phyloP scores from a whole-genome alignment of 1,140 invertebrate species.

The Microplitis demolitor region DNA sequence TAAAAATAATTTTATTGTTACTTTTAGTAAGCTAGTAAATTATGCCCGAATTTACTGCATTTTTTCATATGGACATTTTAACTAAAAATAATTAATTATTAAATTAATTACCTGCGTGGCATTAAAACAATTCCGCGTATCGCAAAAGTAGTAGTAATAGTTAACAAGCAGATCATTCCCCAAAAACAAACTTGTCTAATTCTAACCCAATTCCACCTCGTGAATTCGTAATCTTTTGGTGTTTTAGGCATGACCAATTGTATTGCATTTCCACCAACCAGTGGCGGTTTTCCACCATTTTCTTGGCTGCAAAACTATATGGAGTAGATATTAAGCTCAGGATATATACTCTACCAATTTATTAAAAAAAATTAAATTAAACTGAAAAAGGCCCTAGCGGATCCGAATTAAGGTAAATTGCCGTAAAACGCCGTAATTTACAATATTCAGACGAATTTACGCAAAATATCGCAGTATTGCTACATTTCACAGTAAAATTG shows the following conservation, averaged over 20 bases:
- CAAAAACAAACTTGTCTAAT: constrained; percentile 76
- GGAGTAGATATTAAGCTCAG: too few relatives aligned
- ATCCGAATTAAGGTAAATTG: too few relatives aligned
- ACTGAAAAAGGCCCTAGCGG: too few relatives aligned
- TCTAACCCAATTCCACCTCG: constrained; percentile 80
- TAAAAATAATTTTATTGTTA: not conserved
- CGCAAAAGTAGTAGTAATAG: constrained; percentile 72
- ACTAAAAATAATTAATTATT: too few relatives aligned
- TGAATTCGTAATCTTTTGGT: constrained; percentile 69
- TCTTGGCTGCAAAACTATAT: constrained; percentile 63
- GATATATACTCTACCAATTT: constrained; percentile 29
- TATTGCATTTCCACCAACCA: constrained; percentile 51
- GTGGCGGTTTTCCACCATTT: constrained; percentile 61
- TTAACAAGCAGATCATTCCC: constrained; percentile 70
- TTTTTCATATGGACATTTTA: too few relatives aligned
- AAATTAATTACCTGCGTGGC: constrained; percentile 68
- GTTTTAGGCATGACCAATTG: constrained; percentile 66
- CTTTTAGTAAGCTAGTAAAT: not conserved
- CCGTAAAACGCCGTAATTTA: too few relatives aligned
- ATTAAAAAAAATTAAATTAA: not conserved
- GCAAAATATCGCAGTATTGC: too few relatives aligned
- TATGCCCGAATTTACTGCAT: not conserved
- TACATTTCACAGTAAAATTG: too few relatives aligned
- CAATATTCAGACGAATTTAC: too few relatives aligned
- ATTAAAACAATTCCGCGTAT: constrained; percentile 72